These are phyloP conservation scores for Drosophila mayri DNA, from an alignment of 1,140 invertebrate genomes.

Conservation along the genomic window DNA sequence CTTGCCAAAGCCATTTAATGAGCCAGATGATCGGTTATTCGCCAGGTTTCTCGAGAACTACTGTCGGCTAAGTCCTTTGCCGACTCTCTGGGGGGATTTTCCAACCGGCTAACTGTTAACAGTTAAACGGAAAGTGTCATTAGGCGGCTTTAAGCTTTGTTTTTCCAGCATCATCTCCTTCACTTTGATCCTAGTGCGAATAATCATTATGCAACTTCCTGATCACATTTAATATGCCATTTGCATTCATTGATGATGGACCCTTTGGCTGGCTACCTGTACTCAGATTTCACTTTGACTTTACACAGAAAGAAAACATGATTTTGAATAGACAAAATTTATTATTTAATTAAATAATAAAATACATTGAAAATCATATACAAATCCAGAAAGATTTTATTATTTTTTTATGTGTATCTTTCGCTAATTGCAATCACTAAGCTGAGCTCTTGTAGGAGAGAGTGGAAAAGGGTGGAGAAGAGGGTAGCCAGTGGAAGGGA, in stretches of 20 bases:
- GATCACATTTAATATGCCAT: slow-evolving; percentile 78
- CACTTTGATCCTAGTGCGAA: slow-evolving; percentile 38
- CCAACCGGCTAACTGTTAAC: slow-evolving; percentile 3
- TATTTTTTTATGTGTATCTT: slow-evolving; percentile 15
- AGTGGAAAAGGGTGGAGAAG: background rate
- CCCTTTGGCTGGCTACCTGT: slow-evolving; percentile 3
- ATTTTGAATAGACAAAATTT: no score
- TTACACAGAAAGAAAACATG: background rate
- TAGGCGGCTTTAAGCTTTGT: slow-evolving; percentile 47
- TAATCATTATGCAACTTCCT: slow-evolving; percentile 78
- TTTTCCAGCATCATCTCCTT: slow-evolving; percentile 18
- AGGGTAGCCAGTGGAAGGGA: background rate
- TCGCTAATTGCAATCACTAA: slow-evolving; percentile 73
- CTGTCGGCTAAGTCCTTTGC: slow-evolving; percentile 51
- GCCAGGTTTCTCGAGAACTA: slow-evolving; percentile 50
- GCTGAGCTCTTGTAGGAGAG: slow-evolving; percentile 26
- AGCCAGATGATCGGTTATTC: slow-evolving; percentile 72
- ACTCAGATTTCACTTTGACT: background rate
- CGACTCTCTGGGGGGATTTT: slow-evolving; percentile 32
- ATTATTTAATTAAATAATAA: background rate
- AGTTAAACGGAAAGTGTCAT: slow-evolving; percentile 52
- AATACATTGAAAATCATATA: no score
- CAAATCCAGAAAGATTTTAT: background rate
- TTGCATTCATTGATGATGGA: slow-evolving; percentile 44
- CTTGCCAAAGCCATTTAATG: slow-evolving; percentile 78